Base-by-base conservation (phyloP, 2,113 vertebrate genomes). In the Chroicocephalus ridibundus region DNA sequence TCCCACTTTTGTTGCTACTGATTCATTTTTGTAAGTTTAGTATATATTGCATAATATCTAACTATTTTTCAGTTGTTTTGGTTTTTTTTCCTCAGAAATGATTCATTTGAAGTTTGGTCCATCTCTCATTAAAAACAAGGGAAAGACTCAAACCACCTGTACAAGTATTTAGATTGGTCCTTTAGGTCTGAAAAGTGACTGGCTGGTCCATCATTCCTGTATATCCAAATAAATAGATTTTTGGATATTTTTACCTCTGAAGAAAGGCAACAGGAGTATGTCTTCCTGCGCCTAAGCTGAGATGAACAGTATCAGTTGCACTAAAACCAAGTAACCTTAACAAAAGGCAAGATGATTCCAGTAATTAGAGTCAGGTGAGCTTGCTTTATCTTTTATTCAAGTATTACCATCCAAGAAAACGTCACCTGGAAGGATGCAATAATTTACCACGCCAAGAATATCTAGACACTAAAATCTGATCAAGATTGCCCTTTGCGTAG, bases 341-440 rank as follows among this genome's bases (percentile, higher is more conserved):
- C 44, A 65, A 89, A 91, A 96, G 34, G 25, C 22, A 95, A 84
- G 27, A 71, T n/a, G 13, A 95, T 69, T 90, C 75, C 16, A 96
- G 65, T 77, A 89, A 81, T 49, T 82, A 61, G 38, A 77, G 44
- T 77, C 14, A 64, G n/a, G 55, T 91, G 86, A 85, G 74, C 17
- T 70, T 66, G 18, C 22, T 90, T 77, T 72, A 42, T 40, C 49
- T 87, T 86, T 96, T 85, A 82, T 65, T 91, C 44, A 85, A 22
- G 38, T 55, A 58, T 82, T 83, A 42, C 12, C 60, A 65, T 47
- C 17, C 62, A 92, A 64, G 46, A 68, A 97, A 94, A 58, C 9
- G 16, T 52, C 62, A 81, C 31, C 15, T 81, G 16, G 64, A 89
- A 74, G 32, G 19, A 96, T 22, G 6, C 14, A 87, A 74, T 71